Percentiles rank a stretch among this genome's conserved stretches.
These are phyloP conservation scores for Fopius arisanus DNA, from an alignment of 1,140 invertebrate genomes.

Conservation along the genomic window DNA sequence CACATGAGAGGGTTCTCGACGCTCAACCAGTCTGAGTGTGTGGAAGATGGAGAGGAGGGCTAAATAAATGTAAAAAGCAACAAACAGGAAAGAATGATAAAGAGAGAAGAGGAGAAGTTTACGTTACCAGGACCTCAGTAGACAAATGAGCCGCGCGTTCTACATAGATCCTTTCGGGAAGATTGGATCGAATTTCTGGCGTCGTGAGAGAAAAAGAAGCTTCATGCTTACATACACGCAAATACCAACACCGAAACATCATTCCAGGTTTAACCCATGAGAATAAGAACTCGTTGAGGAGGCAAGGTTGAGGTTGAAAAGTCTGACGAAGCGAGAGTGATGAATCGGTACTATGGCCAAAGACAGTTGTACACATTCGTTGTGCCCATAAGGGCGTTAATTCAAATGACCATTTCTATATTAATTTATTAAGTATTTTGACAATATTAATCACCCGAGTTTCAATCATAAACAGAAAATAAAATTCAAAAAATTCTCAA, in stretches of 20 bases:
- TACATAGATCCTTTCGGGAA: conserved; percentile 57
- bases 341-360: conserved; percentile 43
- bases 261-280: not conserved
- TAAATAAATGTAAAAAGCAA: conserved; percentile 25
- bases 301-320: conserved; percentile 28
- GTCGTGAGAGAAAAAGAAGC: conserved; percentile 52
- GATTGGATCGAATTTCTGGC: conserved; percentile 62
- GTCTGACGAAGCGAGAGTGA: conserved; percentile 45
- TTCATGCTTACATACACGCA: conserved; percentile 24
- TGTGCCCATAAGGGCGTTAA: not conserved
- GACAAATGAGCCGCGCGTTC: conserved; percentile 62
- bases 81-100: not conserved
- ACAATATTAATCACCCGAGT: too few species aligned
- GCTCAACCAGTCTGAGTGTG: not conserved
- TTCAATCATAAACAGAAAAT: too few species aligned
- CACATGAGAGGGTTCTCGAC: not conserved
- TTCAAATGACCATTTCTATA: not conserved
- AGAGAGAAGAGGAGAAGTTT: conserved; percentile 47
- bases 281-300: not conserved
- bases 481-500: too few species aligned
- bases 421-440: not conserved
- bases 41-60: not conserved
- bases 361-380: conserved; percentile 36
- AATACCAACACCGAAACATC: conserved; percentile 4
- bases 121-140: conserved; percentile 47